These are phyloP conservation scores for Scyliorhinus canicula DNA, from an alignment of 2,797 vertebrate genomes.

Conservation along the genomic window DNA sequence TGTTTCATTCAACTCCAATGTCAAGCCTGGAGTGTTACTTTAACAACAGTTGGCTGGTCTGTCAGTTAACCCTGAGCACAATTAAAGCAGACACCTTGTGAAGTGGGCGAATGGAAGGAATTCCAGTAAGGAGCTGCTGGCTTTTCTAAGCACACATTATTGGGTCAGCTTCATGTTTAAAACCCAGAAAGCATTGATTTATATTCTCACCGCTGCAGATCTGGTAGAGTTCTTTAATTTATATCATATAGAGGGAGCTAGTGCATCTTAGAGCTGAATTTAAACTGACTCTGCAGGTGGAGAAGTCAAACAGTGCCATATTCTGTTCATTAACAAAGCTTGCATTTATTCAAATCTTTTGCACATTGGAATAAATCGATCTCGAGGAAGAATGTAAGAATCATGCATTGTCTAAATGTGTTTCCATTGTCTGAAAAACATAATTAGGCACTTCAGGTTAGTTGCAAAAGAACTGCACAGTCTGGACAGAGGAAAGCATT, in stretches of 20 bases:
- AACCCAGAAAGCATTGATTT: not conserved
- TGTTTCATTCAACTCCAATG: not conserved
- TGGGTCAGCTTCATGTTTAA: not conserved
- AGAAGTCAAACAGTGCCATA: not conserved
- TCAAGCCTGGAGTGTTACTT: not conserved
- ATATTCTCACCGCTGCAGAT: not conserved
- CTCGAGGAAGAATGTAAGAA: not conserved
- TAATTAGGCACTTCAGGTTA: not conserved
- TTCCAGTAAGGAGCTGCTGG: not conserved
- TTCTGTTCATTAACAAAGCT: not conserved
- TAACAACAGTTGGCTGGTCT: not conserved
- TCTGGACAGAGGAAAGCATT: not conserved
- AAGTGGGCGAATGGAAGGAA: not conserved
- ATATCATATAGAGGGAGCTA: slow-evolving; percentile 20
- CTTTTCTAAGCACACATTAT: not conserved
- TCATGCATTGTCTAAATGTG: not conserved
- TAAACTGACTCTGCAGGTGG: not conserved
- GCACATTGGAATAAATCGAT: not conserved
- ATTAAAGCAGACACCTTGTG: not conserved
- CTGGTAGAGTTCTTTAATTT: not conserved
- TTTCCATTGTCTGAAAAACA: not conserved
- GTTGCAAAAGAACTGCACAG: not conserved
- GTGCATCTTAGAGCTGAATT: not conserved
- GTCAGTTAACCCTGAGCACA: not conserved
- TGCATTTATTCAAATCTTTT: not conserved